A percentile compares a stretch with the other conserved stretches of the same genome.
phyloP scores from a whole-genome alignment of 1,140 invertebrate species.

The Rhyacophila brunnea region DNA sequence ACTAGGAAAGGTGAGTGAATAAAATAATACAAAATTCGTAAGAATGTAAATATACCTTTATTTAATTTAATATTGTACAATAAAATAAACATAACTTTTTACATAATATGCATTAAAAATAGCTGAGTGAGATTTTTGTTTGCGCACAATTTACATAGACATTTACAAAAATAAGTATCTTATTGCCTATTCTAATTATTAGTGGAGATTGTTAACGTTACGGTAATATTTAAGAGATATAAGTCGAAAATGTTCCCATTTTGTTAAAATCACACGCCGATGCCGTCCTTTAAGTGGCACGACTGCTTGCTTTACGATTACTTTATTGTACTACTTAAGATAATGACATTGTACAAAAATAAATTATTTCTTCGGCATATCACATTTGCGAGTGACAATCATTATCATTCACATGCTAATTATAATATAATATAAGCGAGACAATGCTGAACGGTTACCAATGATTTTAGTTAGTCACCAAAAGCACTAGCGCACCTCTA shows the following conservation, averaged over 20 bases:
- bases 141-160: neutral
- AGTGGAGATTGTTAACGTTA: neutral
- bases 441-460: no score
- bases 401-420: no score
- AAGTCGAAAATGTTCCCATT: neutral
- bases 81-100: no score
- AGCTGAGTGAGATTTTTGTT: no score
- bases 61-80: neutral
- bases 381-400: neutral
- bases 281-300: neutral
- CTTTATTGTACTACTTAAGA: neutral
- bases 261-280: neutral
- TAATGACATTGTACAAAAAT: neutral
- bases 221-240: neutral
- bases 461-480: no score
- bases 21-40: slow-evolving; percentile 6
- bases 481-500: no score
- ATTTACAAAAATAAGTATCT: neutral
- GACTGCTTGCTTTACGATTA: neutral
- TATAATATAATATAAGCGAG: no score
- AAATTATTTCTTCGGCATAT: neutral
- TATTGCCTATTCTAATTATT: neutral
- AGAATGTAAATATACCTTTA: slow-evolving; percentile 12
- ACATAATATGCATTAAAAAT: no score
- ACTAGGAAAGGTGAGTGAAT: no score